phyloP scores from a whole-genome alignment of 2,888 invertebrate genomes.

The Aphidius colemani region DNA sequence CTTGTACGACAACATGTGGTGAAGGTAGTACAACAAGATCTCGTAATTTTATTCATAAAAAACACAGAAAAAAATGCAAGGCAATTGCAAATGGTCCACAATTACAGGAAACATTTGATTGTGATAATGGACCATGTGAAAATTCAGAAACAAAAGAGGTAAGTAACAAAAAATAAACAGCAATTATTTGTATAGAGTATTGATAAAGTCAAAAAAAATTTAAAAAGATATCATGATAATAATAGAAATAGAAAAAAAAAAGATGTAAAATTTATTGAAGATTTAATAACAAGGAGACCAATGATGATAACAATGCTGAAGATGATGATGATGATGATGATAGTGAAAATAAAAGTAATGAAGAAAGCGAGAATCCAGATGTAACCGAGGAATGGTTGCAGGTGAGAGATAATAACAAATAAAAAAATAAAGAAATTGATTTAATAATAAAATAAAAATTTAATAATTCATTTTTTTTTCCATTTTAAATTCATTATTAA shows the following conservation, averaged over 20 bases:
- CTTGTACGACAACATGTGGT: conserved; percentile 85
- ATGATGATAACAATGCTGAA: conserved; percentile 19
- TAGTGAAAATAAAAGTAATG: conserved; percentile 28
- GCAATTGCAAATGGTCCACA: conserved; percentile 34
- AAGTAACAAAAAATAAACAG: conserved; percentile 39
- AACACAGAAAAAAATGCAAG: conserved; percentile 48
- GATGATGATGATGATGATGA: conserved; percentile 52
- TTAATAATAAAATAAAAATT: background rate
- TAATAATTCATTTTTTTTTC: conserved; percentile 3
- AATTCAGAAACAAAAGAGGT: conserved; percentile 58
- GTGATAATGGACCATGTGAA: conserved; percentile 45
- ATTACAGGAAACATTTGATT: conserved; percentile 49
- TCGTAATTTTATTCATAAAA: conserved; percentile 68
- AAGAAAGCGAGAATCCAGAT: conserved; percentile 36
- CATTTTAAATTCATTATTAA: conserved; percentile 15
- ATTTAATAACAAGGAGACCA: conserved; percentile 28
- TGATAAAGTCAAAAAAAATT: conserved; percentile 3
- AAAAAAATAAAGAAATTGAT: conserved; percentile 27
- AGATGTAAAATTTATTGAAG: conserved; percentile 29
- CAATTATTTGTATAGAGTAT: conserved; percentile 8
- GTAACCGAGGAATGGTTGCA: conserved; percentile 49
- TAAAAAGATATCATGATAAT: conserved; percentile 22
- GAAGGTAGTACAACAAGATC: conserved; percentile 81
- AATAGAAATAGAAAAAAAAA: conserved; percentile 30
- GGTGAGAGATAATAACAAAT: conserved; percentile 40